These are phyloP conservation scores for Trogon melanurus DNA, from an alignment of 2,113 vertebrate species.

Conservation along the genomic window DNA sequence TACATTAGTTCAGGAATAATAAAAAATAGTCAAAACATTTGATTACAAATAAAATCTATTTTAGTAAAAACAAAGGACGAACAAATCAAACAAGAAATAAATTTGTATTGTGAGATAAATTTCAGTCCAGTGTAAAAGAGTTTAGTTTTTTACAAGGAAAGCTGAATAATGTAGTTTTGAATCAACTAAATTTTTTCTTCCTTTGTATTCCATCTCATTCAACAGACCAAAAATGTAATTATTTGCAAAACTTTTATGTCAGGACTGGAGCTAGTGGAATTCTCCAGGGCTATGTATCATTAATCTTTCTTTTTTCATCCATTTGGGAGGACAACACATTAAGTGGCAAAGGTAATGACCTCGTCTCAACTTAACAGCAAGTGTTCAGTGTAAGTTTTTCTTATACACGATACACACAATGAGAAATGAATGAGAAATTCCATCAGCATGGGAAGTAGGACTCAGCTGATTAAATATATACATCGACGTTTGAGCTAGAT, in stretches of 20 bases:
- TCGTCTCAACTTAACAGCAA: background rate
- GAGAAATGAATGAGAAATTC: no score
- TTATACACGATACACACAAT: no score
- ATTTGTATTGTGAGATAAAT: background rate
- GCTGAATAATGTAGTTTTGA: background rate
- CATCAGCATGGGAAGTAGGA: background rate
- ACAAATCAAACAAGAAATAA: background rate
- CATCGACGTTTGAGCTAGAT: accelerated
- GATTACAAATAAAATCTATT: background rate
- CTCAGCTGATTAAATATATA: background rate
- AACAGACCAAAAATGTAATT: background rate
- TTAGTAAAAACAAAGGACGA: background rate
- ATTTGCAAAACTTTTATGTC: background rate
- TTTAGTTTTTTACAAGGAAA: background rate
- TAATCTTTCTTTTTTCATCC: background rate
- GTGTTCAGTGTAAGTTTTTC: background rate
- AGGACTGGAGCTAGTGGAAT: background rate
- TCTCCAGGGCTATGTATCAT: background rate
- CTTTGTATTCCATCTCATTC: background rate
- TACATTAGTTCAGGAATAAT: background rate
- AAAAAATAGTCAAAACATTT: background rate
- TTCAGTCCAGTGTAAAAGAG: background rate
- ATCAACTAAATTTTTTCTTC: background rate
- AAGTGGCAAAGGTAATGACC: background rate
- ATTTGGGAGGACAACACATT: background rate